Evolutionary conservation across 2,113 vertebrate species (phyloP).

Genomic region (Excalfactoria chinensis): DNA sequence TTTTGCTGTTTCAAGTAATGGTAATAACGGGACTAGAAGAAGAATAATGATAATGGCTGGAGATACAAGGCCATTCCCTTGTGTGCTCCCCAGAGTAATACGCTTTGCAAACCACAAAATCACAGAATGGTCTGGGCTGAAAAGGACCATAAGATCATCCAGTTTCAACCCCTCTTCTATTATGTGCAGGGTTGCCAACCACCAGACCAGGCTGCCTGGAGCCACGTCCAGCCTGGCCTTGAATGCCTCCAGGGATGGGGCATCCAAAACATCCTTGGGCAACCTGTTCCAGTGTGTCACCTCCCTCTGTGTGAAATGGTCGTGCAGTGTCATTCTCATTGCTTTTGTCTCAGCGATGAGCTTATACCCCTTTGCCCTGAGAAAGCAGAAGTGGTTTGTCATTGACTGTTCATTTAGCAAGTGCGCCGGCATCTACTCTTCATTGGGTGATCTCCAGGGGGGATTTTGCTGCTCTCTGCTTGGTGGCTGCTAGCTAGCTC

Average conservation of each 20-base stretch:
- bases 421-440: neutral
- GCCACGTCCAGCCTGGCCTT: no score
- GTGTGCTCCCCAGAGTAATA: neutral
- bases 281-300: no score
- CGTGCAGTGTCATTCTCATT: neutral
- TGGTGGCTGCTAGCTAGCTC: neutral
- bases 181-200: no score
- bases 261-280: no score
- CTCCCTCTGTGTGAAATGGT: neutral
- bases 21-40: neutral
- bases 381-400: neutral
- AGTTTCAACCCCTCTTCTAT: no score
- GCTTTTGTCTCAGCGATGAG: neutral
- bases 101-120: neutral
- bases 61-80: neutral
- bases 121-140: no score
- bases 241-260: no score
- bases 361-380: neutral
- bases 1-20: slow-evolving; percentile 22
- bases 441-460: neutral
- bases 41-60: neutral
- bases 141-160: no score
- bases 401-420: neutral
- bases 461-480: neutral
- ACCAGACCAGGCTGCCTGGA: no score